Base-by-base conservation (phyloP, 2,888 invertebrate species). In the Drosophila dives region DNA sequence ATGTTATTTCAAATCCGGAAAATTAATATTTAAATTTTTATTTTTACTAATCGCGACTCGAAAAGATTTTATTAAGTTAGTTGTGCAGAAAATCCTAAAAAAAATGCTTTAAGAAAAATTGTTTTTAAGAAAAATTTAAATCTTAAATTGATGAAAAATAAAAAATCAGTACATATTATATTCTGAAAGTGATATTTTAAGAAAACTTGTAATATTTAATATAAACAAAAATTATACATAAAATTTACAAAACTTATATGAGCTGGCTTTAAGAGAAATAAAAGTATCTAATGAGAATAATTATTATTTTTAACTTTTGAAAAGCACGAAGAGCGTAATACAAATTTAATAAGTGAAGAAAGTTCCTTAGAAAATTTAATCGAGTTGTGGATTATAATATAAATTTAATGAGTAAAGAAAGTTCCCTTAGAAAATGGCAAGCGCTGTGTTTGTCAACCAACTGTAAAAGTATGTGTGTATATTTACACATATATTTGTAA, bases 1-100 rank as follows among this genome's bases (percentile, higher is more conserved):
- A 32, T 29, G 63, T 70, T 40, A 54, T 32, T n/a, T 63, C 49
- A 12, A 32, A 15, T 1, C 55, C 42, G 10, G 20, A 45, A 17
- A 60, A 53, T 12, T 54, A 38, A 54, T 15, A 17, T 26, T 10
- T 6, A 3, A 6, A 36, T 3, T 11, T n/a, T 20, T 3, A 45
- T 45, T 45, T 20, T 12, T 7, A 12, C 7, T 45, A 45, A 20
- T 7, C 20, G 20, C 3, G 20, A 12, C 6, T 20, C 12, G 42
- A 2, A 42, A 42, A 20, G 12, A 12, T 45, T 45, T 45, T 20
- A 20, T 45, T 45, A 3, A 45, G 0, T 6, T 42, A 45, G 20
- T 12, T 20, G 42, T 45, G 29, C 1, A 29, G 5, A 29, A 29
- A 29, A 29, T 29, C 29, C 29, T 20, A 12, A 1, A 3, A 45